Percentiles rank a stretch among this genome's conserved stretches.
Evolutionary conservation across 2,113 vertebrate species (phyloP).

Genomic region (Pyxicephalus adspersus): DNA sequence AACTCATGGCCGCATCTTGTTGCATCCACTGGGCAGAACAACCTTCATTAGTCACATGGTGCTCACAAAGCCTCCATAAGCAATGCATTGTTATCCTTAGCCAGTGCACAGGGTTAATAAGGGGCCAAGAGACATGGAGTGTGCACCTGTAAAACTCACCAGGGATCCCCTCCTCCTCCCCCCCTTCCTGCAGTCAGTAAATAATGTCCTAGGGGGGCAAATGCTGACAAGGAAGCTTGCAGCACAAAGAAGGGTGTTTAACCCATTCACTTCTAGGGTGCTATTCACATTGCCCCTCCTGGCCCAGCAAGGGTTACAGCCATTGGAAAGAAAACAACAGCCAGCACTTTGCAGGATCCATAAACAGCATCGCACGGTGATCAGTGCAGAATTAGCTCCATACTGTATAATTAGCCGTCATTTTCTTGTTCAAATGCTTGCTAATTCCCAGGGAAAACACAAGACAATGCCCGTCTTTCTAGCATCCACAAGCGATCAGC

Average conservation of each 20-base stretch:
- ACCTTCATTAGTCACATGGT: slow-evolving; percentile 4
- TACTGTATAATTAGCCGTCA: not conserved
- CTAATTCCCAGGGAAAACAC: not conserved
- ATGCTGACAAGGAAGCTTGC: slow-evolving; percentile 26
- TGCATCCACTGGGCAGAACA: not conserved
- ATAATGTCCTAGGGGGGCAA: slow-evolving; percentile 48
- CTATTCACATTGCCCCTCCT: not conserved
- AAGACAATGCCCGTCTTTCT: not conserved
- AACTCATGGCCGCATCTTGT: not conserved
- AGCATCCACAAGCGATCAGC: not conserved
- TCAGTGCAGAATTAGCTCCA: not conserved
- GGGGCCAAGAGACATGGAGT: slow-evolving; percentile 19
- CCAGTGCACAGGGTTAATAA: slow-evolving; percentile 13
- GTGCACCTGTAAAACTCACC: slow-evolving; percentile 41
- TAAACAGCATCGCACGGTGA: not conserved
- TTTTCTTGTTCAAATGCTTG: not conserved
- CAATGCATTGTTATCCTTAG: slow-evolving; percentile 22
- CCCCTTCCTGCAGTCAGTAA: slow-evolving; percentile 5
- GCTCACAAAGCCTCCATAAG: slow-evolving; percentile 22
- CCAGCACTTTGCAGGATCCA: not conserved
- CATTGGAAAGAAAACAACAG: not conserved
- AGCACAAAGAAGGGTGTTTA: slow-evolving; percentile 48
- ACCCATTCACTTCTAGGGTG: slow-evolving; percentile 30
- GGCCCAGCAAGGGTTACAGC: slow-evolving; percentile 33
- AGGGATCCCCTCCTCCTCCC: slow-evolving; percentile 21